A percentile compares a stretch with the other conserved stretches of the same genome.
phyloP scores from a whole-genome alignment of 2,113 vertebrate species.

The Calypte anna region DNA sequence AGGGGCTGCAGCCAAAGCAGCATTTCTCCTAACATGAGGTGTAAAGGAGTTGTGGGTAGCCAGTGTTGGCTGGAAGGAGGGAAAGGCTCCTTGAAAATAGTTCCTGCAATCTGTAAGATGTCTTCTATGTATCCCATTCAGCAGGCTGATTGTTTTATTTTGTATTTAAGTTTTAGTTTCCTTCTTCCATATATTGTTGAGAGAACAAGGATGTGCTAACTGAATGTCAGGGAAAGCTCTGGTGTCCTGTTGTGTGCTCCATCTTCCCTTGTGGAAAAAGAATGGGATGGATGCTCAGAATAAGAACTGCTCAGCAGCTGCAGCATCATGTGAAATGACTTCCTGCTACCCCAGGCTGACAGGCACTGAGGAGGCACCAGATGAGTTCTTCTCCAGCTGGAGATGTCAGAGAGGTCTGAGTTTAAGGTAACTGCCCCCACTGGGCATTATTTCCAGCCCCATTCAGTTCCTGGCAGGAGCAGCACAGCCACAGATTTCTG shows the following conservation, averaged over 20 bases:
- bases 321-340: not conserved
- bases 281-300: not conserved
- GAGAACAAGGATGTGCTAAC: not conserved
- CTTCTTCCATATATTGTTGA: not conserved
- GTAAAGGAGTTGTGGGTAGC: not conserved
- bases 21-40: not conserved
- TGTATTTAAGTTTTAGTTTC: not conserved
- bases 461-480: not conserved
- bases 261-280: not conserved
- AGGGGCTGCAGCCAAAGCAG: not conserved
- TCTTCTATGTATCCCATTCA: not conserved
- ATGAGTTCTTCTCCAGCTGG: not conserved
- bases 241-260: not conserved
- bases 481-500: not conserved
- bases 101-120: not conserved
- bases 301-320: not conserved
- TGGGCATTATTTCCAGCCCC: not conserved
- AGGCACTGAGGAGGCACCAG: not conserved
- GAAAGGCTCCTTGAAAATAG: not conserved
- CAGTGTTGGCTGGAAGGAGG: not conserved
- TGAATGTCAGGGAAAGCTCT: not conserved
- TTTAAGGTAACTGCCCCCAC: not conserved
- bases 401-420: fast-evolving
- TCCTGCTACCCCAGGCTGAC: not conserved
- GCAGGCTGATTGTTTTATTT: not conserved